Percentiles rank a stretch among this genome's conserved stretches.
Evolutionary conservation across 2,888 invertebrate species (phyloP).

Genomic region (Beris chalybata): DNA sequence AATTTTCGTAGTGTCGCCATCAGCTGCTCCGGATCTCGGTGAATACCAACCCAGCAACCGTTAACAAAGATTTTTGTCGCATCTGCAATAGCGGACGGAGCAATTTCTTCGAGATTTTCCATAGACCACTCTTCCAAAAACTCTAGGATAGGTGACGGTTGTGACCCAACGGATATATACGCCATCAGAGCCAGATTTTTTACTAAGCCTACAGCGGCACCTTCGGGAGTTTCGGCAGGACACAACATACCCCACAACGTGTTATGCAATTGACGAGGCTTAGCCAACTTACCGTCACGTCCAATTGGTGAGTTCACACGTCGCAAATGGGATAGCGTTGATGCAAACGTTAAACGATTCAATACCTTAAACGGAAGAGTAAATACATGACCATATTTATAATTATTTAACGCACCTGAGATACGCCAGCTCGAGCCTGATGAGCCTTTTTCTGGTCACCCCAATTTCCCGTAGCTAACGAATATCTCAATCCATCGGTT

Average conservation of each 20-base stretch:
- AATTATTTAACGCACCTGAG: constrained; percentile 39
- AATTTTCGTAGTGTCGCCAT: constrained; percentile 97
- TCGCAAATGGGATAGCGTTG: constrained; percentile 95
- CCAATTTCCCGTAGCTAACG: constrained; percentile 99
- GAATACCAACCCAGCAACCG: constrained; percentile 99
- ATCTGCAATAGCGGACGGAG: constrained; percentile 97
- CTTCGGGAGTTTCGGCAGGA: constrained; percentile 99
- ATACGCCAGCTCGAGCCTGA: constrained; percentile 67
- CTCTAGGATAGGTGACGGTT: constrained; percentile 98
- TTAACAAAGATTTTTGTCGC: constrained; percentile 99
- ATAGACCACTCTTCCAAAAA: constrained; percentile 99
- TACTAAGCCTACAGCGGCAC: constrained; percentile 93
- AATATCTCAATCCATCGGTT: constrained; percentile 96
- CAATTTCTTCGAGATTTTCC: constrained; percentile 99
- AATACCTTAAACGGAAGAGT: constrained; percentile 86
- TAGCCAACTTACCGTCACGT: constrained; percentile 97
- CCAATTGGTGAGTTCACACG: constrained; percentile 99
- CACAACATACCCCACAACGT: constrained; percentile 99
- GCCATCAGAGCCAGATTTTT: constrained; percentile 99
- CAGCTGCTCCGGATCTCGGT: constrained; percentile 97
- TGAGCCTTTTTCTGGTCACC: constrained; percentile 99
- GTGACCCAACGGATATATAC: constrained; percentile 98
- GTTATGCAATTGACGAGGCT: constrained; percentile 98
- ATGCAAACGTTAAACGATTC: constrained; percentile 97
- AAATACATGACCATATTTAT: background rate